These are phyloP conservation scores for Amphiprion ocellaris DNA, from an alignment of 2,113 vertebrate species.

Conservation along the genomic window DNA sequence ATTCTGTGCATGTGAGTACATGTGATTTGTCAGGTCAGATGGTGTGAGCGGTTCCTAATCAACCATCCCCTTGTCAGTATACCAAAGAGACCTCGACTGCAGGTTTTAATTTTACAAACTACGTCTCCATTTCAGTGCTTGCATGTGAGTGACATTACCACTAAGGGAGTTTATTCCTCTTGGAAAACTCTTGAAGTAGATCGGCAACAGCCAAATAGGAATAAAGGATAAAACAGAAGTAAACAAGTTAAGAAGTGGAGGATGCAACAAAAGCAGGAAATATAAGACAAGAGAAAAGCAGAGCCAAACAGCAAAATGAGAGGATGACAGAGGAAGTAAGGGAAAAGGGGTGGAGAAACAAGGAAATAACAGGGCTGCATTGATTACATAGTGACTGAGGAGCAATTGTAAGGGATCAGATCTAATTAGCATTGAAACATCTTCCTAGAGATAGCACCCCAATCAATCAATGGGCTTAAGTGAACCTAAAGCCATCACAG, in stretches of 20 bases:
- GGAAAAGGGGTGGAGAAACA: slow-evolving; percentile 32
- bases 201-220: slow-evolving; percentile 32
- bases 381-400: slow-evolving; percentile 73
- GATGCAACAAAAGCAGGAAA: slow-evolving; percentile 9
- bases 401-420: slow-evolving; percentile 81
- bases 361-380: slow-evolving; percentile 72
- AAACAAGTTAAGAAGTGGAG: background rate
- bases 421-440: slow-evolving; percentile 79
- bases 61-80: slow-evolving; percentile 36
- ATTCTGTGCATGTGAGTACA: background rate
- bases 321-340: slow-evolving; percentile 35
- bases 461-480: slow-evolving; percentile 76
- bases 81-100: slow-evolving; percentile 27
- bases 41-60: slow-evolving; percentile 27
- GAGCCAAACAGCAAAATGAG: slow-evolving; percentile 14
- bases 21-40: slow-evolving; percentile 6
- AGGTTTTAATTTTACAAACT: slow-evolving; percentile 38
- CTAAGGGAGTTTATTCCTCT: slow-evolving; percentile 41
- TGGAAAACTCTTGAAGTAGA: slow-evolving; percentile 52
- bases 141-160: slow-evolving; percentile 15
- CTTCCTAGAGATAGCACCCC: slow-evolving; percentile 75
- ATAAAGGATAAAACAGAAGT: slow-evolving; percentile 37
- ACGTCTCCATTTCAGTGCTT: slow-evolving; percentile 6
- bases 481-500: slow-evolving; percentile 75
- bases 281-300: slow-evolving; percentile 1